Evolutionary conservation across 2,797 vertebrate genomes (phyloP), one percentile per base, ranked within the genome.

Genomic region (Clarias pachynema): DNA sequence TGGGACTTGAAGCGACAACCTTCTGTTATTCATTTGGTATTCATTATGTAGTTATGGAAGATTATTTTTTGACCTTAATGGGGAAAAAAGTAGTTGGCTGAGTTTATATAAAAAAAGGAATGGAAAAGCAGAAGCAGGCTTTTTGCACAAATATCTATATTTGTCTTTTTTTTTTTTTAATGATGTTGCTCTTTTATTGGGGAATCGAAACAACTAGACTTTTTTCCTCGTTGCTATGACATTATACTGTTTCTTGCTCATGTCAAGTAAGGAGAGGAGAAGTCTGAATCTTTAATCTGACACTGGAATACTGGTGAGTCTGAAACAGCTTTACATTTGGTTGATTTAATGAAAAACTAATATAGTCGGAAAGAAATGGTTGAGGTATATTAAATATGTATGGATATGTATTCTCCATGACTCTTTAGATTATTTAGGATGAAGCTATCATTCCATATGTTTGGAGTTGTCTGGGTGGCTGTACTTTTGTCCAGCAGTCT

Each of bases 161-260:
- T 81, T 59, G 5, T 82, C 0, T 26, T n/a, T 18, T 31, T 29
- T 37, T 24, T 69, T 82, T 86, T 63, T 12, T 74, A 81, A 82
- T 12, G 8, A 70, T 63, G 82, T 87, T 89, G 70, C 81, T 26
- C 77, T 53, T 86, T 90, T 74, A 44, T 57, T 70, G 80, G 59
- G 83, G 89, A 89, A 88, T 75, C 78, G 87, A 89, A 89, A 89
- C 78, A 63, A 63, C 22, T 72, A 20, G 20, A 20, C 15, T 80
- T 85, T 26, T 84, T 88, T n/a, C 6, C 29, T 31, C 53, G 81
- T 63, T 63, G 56, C 68, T 49, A 26, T 72, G 59, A 56, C 4
- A 22, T 14, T 37, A 81, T 57, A 81, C 49, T 84, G 5, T 20
- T 40, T 75, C 60, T 44, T n/a, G 60, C n/a, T 82, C 31, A 57